Base-by-base conservation (phyloP, 2,888 invertebrate species). In the Drosophila picticornis region DNA sequence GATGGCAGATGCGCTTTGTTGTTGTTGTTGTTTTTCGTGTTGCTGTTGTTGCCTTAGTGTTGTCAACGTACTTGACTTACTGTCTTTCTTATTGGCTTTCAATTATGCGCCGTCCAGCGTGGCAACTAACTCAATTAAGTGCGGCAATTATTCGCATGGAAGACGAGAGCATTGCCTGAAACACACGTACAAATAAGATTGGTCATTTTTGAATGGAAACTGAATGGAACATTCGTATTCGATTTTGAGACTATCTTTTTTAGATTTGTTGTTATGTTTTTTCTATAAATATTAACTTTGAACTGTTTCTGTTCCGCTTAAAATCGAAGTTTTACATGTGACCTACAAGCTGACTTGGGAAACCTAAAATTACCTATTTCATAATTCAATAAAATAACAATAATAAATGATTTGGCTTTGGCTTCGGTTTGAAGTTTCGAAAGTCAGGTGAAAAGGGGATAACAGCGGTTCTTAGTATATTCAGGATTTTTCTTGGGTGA, bases 71-170 rank as follows among this genome's bases (percentile, higher is more conserved):
- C 65, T 81, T 68, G 75, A 72, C 59, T 80, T 67, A 74, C 55
- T 72, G 48, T 57, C 51, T 57, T 52, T 72, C 25, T 69, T 69
- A 71, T 81, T 73, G 70, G 43, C 40, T 69, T 78, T 73, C 59
- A 81, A 81, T 81, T 77, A 73, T 46, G 58, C 66, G 56, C 48
- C 61, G 40, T 46, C 67, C 53, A 67, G 43, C 58, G 46, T 46
- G 58, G 22, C 40, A 57, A 66, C 65, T 76, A 65, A 73, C 36
- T 63, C 29, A 81, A 81, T 80, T 80, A 77, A 29, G 19, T 25
- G 43, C n/a, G 2, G 13, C 7, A 31, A 50, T 25, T 31, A 48
- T 60, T 38, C 25, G 53, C 25, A 16, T 16, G 53, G 10, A 27
- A 27, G 9, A 50, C 10, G 16, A 46, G 4, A 25, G 7, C 46